phyloP scores from a whole-genome alignment of 2,888 invertebrate species.

The Harmothoe impar region DNA sequence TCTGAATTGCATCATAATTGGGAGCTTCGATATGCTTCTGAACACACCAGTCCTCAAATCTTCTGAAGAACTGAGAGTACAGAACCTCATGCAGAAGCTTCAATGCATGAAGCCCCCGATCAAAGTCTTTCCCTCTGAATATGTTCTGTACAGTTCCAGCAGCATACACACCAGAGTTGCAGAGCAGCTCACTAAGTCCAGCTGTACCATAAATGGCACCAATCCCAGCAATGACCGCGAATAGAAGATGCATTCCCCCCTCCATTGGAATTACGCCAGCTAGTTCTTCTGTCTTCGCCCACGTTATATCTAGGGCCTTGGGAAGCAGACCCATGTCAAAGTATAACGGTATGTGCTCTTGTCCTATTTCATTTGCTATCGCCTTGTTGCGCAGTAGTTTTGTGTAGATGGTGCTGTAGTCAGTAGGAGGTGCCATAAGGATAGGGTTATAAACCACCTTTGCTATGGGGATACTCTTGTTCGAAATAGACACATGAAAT shows the following conservation, averaged over 20 bases:
- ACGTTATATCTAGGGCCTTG: slow-evolving; percentile 58
- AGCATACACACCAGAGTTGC: background rate
- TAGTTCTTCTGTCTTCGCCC: slow-evolving; percentile 35
- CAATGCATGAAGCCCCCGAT: slow-evolving; percentile 5
- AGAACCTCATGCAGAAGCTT: slow-evolving; percentile 26
- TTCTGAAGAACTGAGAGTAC: background rate
- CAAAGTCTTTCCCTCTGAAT: slow-evolving; percentile 42
- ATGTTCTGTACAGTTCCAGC: slow-evolving; percentile 39
- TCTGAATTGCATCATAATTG: background rate
- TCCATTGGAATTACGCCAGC: slow-evolving; percentile 34
- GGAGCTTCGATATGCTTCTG: background rate
- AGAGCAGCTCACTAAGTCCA: background rate
- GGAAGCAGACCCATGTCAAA: slow-evolving; percentile 56
- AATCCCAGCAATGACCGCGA: slow-evolving; percentile 21
- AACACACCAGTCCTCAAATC: slow-evolving; percentile 17
- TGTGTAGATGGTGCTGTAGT: slow-evolving; percentile 41
- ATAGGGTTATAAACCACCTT: slow-evolving; percentile 40
- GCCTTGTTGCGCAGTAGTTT: slow-evolving; percentile 26
- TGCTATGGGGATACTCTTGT: background rate
- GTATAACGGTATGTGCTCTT: slow-evolving; percentile 32
- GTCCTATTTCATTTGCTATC: slow-evolving; percentile 33
- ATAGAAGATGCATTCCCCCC: slow-evolving; percentile 52
- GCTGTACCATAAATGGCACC: background rate
- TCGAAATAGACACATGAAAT: background rate
- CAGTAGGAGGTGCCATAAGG: slow-evolving; percentile 32